phyloP scores from a whole-genome alignment of 2,888 invertebrate species.

The Napeogenes inachia region DNA sequence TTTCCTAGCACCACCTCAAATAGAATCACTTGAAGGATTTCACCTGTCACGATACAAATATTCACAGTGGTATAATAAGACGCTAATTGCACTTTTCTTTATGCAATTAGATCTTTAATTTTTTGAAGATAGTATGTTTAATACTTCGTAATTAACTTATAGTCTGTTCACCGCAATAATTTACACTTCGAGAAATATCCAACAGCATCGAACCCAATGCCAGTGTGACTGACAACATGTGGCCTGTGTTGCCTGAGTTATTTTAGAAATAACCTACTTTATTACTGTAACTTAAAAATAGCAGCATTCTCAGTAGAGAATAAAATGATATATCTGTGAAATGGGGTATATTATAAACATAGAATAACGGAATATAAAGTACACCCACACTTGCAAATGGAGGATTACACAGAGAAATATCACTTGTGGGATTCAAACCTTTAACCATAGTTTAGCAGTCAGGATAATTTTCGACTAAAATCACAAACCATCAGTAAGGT shows the following conservation, averaged over 20 bases:
- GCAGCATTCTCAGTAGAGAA: too few species aligned
- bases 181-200: constrained; percentile 31
- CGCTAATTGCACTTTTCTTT: constrained; percentile 41
- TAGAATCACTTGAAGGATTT: constrained; percentile 17
- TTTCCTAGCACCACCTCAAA: constrained; percentile 24
- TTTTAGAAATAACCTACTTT: too few species aligned
- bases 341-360: too few species aligned
- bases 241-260: constrained; percentile 5
- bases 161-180: constrained; percentile 1
- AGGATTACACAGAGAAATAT: too few species aligned
- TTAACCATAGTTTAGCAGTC: too few species aligned
- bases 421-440: too few species aligned
- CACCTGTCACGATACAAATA: constrained; percentile 18
- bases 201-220: constrained; percentile 11
- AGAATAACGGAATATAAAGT: too few species aligned
- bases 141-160: not conserved
- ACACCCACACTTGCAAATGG: too few species aligned
- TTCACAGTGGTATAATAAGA: constrained; percentile 18
- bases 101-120: constrained; percentile 20
- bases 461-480: too few species aligned
- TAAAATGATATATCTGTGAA: too few species aligned
- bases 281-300: too few species aligned
- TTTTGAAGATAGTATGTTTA: constrained; percentile 7
- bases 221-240: constrained; percentile 17
- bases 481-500: too few species aligned